Conservation (phyloP, 2,888 invertebrate species). For the Imbricaverruca yamaguchii region DNA sequence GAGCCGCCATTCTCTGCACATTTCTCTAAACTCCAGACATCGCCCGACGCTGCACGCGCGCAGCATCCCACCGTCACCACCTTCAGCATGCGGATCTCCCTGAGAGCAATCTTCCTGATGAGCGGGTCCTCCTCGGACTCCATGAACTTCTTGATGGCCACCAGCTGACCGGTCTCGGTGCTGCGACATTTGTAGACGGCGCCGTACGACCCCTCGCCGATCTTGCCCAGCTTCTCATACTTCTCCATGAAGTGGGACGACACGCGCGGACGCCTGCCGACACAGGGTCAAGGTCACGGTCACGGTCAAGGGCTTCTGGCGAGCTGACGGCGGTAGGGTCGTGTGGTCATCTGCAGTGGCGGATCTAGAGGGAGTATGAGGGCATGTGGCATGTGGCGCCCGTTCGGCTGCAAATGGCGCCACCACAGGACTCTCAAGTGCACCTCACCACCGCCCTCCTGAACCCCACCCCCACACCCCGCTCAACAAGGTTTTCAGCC, state of each 20-base stretch:
- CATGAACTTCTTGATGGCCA: slow-evolving; percentile 94
- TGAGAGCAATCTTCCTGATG: slow-evolving; percentile 87
- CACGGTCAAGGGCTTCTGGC: background rate
- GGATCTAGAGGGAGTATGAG: too few species aligned
- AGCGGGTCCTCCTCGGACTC: slow-evolving; percentile 95
- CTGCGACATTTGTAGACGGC: slow-evolving; percentile 94
- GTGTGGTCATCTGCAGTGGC: too few species aligned
- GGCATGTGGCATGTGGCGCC: too few species aligned
- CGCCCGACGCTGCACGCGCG: too few species aligned
- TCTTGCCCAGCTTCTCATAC: slow-evolving; percentile 86
- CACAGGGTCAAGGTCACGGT: background rate
- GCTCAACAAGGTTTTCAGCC: too few species aligned
- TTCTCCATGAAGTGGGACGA: slow-evolving; percentile 76
- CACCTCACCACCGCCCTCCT: too few species aligned
- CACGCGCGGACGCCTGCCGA: background rate
- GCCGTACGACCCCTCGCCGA: slow-evolving; percentile 93
- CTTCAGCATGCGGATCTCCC: slow-evolving; percentile 91
- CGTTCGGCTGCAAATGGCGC: too few species aligned
- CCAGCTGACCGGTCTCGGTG: slow-evolving; percentile 85
- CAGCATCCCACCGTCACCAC: slow-evolving; percentile 45
- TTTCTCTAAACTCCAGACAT: background rate
- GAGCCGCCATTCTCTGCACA: too few species aligned
- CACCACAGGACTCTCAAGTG: too few species aligned
- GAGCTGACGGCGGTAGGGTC: too few species aligned
- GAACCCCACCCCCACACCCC: too few species aligned